phyloP scores from a whole-genome alignment of 1,140 invertebrate species.

The Drosophila biarmipes region DNA sequence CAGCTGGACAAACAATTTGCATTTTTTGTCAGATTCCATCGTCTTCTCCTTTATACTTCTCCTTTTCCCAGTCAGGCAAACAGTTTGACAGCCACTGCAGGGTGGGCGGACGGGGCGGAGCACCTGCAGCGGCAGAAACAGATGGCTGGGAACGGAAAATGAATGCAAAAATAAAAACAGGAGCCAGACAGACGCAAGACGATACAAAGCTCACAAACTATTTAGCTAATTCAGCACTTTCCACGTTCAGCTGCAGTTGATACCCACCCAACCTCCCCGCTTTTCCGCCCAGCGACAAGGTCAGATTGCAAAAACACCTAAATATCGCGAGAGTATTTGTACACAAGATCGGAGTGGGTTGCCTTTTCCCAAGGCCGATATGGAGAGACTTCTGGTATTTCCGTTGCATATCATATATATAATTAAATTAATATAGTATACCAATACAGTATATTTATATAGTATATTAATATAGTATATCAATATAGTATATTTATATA shows the following conservation, averaged over 20 bases:
- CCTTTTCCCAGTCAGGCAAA: constrained; percentile 2
- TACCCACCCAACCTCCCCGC: not conserved
- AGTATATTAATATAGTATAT: too few relatives aligned
- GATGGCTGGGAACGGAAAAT: not conserved
- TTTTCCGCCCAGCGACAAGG: constrained; percentile 7
- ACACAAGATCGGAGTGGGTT: constrained; percentile 24
- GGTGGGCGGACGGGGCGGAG: constrained; percentile 4
- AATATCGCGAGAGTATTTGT: constrained; percentile 29
- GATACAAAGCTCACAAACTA: constrained; percentile 14
- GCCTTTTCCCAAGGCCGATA: not conserved
- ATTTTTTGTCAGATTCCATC: constrained; percentile 41
- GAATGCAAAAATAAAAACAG: not conserved
- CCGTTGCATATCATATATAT: not conserved
- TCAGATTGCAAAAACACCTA: constrained; percentile 28
- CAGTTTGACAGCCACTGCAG: constrained; percentile 35
- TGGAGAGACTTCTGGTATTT: constrained; percentile 7
- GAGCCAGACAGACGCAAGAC: not conserved
- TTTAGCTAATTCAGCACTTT: constrained; percentile 26
- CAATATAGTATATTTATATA: too few relatives aligned
- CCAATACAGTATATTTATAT: too few relatives aligned
- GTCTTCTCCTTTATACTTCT: constrained; percentile 1
- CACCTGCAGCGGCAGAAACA: constrained; percentile 19
- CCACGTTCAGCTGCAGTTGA: constrained; percentile 11
- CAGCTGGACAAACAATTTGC: constrained; percentile 61
- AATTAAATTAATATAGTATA: too few relatives aligned